A percentile compares a stretch with the other conserved stretches of the same genome.
Evolutionary conservation across 2,113 vertebrate genomes (phyloP).

Genomic region (Salvelinus namaycush): DNA sequence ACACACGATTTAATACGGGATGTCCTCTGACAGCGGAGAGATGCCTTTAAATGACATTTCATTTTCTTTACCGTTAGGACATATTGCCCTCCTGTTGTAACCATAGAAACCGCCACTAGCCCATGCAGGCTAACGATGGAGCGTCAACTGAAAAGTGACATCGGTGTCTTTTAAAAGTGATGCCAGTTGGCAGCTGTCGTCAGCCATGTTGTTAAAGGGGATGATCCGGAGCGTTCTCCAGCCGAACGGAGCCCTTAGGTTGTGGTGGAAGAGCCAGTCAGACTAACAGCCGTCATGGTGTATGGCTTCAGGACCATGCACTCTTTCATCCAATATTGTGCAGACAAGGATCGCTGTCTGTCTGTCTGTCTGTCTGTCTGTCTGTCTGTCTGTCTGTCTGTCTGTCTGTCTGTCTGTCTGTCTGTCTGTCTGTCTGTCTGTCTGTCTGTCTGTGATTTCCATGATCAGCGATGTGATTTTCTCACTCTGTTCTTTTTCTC

Average conservation of each 20-base stretch:
- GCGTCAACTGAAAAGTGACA: conserved; percentile 23
- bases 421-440: not conserved
- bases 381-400: too few relatives aligned
- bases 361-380: too few relatives aligned
- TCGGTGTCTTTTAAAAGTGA: conserved; percentile 25
- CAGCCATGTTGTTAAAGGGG: conserved; percentile 17
- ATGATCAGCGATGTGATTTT: too few relatives aligned
- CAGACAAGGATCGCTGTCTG: too few relatives aligned
- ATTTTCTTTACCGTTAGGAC: not conserved
- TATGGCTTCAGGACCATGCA: too few relatives aligned
- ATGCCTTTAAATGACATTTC: not conserved
- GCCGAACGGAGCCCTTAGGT: conserved; percentile 2
- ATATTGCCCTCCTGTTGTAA: conserved; percentile 8
- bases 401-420: not conserved
- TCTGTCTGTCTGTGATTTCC: too few relatives aligned
- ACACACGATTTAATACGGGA: not conserved
- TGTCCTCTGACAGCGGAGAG: not conserved
- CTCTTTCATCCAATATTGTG: too few relatives aligned
- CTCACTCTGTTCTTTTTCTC: too few relatives aligned
- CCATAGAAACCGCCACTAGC: not conserved
- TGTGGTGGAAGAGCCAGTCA: too few relatives aligned
- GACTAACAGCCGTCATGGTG: too few relatives aligned
- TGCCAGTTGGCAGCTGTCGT: conserved; percentile 33
- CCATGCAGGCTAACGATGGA: not conserved
- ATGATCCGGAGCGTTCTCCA: not conserved